Evolutionary conservation across 2,888 invertebrate species (phyloP).

Genomic region (Octonoba sinensis): DNA sequence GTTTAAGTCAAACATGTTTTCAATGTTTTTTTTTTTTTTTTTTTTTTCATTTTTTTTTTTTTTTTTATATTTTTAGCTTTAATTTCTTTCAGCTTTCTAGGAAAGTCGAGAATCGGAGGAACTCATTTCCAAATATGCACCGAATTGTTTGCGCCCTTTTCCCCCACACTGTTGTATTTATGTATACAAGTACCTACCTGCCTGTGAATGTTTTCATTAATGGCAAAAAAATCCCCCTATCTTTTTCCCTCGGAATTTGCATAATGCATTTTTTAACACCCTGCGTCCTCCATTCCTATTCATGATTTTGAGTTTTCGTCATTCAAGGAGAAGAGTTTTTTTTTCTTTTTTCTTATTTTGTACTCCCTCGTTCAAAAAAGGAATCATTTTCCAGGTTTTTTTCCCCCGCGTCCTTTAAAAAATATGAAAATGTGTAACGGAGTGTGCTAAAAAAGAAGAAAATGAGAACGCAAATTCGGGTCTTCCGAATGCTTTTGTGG

Average conservation of each 20-base stretch:
- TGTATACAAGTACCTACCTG: no score
- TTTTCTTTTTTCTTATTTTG: constrained; percentile 1
- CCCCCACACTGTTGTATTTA: no score
- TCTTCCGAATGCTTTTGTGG: constrained; percentile 16
- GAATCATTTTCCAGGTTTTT: no score
- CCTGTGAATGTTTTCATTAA: neutral
- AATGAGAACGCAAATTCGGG: constrained; percentile 15
- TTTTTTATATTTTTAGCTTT: no score
- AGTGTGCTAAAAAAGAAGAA: constrained; percentile 47
- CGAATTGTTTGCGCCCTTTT: no score
- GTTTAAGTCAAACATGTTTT: no score
- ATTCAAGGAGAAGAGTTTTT: neutral
- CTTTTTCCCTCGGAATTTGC: constrained; percentile 38
- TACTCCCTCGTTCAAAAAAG: neutral
- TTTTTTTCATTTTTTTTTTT: no score
- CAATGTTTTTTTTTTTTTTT: no score
- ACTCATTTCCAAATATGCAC: no score
- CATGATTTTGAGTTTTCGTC: constrained; percentile 36
- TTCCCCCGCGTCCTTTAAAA: constrained; percentile 18
- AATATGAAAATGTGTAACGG: constrained; percentile 50
- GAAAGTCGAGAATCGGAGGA: no score
- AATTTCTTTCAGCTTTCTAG: no score
- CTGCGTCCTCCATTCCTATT: constrained; percentile 42
- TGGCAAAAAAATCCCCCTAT: constrained; percentile 13
- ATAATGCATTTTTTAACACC: constrained; percentile 60